A percentile compares a stretch with the other conserved stretches of the same genome.
phyloP scores from a whole-genome alignment of 2,797 vertebrate species.

The Lagorchestes hirsutus region DNA sequence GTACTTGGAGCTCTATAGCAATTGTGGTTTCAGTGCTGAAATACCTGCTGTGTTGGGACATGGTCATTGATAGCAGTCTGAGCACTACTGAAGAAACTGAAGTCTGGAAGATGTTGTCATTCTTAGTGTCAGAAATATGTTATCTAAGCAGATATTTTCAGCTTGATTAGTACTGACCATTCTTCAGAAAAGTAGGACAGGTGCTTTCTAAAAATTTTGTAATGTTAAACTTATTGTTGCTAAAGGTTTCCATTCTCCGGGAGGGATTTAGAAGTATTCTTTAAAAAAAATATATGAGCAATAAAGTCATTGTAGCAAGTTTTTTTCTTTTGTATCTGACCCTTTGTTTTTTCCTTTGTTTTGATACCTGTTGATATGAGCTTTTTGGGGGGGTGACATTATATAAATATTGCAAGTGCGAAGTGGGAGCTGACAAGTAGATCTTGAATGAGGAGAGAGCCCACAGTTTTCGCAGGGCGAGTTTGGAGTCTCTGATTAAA shows the following conservation, averaged over 20 bases:
- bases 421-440: background rate
- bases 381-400: background rate
- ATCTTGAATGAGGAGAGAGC: background rate
- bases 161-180: background rate
- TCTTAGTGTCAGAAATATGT: background rate
- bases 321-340: background rate
- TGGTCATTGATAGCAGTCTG: background rate
- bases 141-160: conserved; percentile 35
- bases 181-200: background rate
- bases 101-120: conserved; percentile 46
- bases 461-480: background rate
- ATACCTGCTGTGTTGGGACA: conserved; percentile 27
- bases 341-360: background rate
- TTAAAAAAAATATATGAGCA: background rate
- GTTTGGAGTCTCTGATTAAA: background rate
- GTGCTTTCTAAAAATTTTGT: background rate
- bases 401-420: background rate
- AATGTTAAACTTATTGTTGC: conserved; percentile 2
- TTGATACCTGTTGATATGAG: background rate
- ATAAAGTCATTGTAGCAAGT: background rate
- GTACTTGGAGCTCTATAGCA: conserved; percentile 22
- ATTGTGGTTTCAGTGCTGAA: conserved; percentile 37
- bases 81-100: background rate
- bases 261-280: conserved; percentile 27
- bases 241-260: background rate